Base-by-base conservation (phyloP, 1,140 invertebrate genomes). In the Drosophila biarmipes region DNA sequence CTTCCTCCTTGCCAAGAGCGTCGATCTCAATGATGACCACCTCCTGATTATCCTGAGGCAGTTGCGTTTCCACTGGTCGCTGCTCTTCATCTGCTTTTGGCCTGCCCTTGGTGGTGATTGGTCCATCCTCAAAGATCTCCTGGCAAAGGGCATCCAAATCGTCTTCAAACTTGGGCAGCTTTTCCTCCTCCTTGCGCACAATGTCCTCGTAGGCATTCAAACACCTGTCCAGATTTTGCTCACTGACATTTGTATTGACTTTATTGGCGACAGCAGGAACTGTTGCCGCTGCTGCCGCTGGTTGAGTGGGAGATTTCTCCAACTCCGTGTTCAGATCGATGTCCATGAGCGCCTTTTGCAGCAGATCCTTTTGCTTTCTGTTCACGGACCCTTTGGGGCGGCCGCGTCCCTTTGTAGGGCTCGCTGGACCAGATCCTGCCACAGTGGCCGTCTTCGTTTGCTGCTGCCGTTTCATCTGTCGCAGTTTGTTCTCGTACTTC, bases 1-100 rank as follows among this genome's bases (percentile, higher is more conserved):
- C 78, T 37, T 81, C 89, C 10, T 89, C 76, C 17, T 76, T 58
- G 42, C 79, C 82, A 0, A 91, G 27, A 2, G 90, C 79, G 55
- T 91, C 77, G 8, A 91, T 91, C 63, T 91, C 86, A 21, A 91
- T 91, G 2, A 72, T 85, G 7, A 91, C 73, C 12, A 81, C 49
- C 49, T 90, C 87, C 31, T 89, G 52, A 8, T 59, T 71, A 0
- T 27, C 17, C 24, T 55, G 38, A 14, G 64, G 38, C 14, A 8
- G 11, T 12, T 63, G 58, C 2, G 40, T 4, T 35, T 12, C 7
- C 7, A 7, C 37, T 42, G 14, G 6, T 12, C 6, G 4, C 11
- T 40, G 38, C 8, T 15, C 14, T 8, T 67, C 51, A 10, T 75
- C 68, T 31, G 5, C 24, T 11, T 14, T 29, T 7, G n/a, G n/a